These are phyloP conservation scores for Sphaerodactylus townsendi DNA, from an alignment of 2,113 vertebrate species.

Conservation along the genomic window DNA sequence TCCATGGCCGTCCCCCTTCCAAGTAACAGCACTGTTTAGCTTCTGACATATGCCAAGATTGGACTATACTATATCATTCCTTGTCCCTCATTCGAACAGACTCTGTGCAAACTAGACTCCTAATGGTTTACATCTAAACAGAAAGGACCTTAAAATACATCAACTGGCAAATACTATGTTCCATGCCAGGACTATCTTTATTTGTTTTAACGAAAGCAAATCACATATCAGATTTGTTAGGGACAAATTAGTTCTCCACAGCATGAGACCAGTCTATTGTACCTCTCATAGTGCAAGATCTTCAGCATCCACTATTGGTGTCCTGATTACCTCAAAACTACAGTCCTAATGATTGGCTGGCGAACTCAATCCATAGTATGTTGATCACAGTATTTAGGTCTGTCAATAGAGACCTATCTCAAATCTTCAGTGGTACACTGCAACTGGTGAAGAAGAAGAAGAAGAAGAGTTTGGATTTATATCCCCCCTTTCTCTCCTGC, in stretches of 20 bases:
- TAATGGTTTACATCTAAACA: neutral
- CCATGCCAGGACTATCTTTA: neutral
- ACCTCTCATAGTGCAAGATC: neutral
- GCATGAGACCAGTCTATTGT: neutral
- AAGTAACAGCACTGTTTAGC: too few relatives aligned
- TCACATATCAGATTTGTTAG: too few relatives aligned
- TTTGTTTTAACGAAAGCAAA: neutral
- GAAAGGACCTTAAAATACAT: neutral
- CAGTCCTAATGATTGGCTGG: neutral
- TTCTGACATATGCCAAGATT: too few relatives aligned
- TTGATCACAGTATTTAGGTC: neutral
- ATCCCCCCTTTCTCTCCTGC: too few relatives aligned
- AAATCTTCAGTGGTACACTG: neutral
- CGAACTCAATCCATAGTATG: neutral
- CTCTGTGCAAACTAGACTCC: neutral
- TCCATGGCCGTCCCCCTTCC: too few relatives aligned
- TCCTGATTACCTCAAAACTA: neutral
- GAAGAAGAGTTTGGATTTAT: too few relatives aligned
- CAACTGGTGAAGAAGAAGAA: too few relatives aligned
- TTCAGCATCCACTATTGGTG: neutral
- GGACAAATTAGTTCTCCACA: neutral
- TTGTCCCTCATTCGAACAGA: neutral
- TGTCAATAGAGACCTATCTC: neutral
- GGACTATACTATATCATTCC: too few relatives aligned
- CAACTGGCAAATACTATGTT: neutral